Evolutionary conservation across 2,113 vertebrate genomes (phyloP).

Genomic region (Pterocles gutturalis): DNA sequence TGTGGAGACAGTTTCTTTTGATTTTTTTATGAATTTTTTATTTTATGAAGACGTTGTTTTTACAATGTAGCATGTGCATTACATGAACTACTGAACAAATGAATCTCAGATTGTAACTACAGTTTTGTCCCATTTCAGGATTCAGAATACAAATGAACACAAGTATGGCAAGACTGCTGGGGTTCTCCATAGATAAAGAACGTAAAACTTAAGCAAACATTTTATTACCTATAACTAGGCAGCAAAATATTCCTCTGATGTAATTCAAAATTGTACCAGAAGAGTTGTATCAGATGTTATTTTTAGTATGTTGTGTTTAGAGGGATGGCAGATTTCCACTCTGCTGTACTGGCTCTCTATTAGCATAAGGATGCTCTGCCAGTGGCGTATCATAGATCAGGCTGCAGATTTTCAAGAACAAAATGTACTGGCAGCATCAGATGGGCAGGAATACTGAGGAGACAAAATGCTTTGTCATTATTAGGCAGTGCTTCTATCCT

Average conservation of each 20-base stretch:
- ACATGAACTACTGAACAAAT: background rate
- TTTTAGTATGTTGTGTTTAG: background rate
- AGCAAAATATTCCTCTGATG: background rate
- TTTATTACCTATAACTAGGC: background rate
- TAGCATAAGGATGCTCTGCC: background rate
- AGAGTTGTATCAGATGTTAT: background rate
- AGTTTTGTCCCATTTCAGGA: background rate
- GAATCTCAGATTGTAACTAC: background rate
- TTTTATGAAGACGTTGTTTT: background rate
- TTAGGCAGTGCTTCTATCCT: background rate
- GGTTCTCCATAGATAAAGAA: background rate
- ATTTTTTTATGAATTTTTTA: background rate
- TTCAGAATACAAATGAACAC: background rate
- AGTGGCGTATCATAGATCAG: background rate
- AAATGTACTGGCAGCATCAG: slow-evolving; percentile 2
- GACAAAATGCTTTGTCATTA: background rate
- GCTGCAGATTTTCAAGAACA: background rate
- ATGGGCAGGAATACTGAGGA: background rate
- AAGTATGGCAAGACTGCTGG: background rate
- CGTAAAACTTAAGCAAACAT: background rate
- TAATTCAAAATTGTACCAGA: background rate
- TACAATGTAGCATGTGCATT: background rate
- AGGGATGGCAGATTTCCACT: background rate
- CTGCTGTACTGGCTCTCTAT: background rate
- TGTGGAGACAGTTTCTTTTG: background rate